Evolutionary conservation across 2,888 invertebrate species (phyloP).

Genomic region (Trypoxylon attenuatum): DNA sequence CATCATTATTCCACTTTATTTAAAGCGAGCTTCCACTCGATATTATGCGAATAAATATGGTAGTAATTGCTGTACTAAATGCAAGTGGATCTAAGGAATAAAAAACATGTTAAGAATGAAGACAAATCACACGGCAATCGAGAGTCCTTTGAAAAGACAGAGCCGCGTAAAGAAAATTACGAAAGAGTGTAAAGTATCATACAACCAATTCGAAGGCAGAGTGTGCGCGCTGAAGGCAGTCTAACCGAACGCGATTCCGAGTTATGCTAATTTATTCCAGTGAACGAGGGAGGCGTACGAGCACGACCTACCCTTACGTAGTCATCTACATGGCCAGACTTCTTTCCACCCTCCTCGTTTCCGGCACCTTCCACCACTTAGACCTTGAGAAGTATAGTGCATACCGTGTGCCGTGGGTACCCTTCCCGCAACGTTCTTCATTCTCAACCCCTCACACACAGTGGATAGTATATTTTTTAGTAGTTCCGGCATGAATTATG

Average conservation of each 20-base stretch:
- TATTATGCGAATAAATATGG: too few species aligned
- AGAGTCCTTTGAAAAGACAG: not conserved
- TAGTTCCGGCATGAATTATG: too few species aligned
- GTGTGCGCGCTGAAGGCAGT: slow-evolving; percentile 27
- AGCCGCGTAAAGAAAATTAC: slow-evolving; percentile 9
- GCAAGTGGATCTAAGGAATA: too few species aligned
- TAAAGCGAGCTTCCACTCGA: too few species aligned
- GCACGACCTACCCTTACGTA: slow-evolving; percentile 44
- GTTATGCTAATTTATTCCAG: slow-evolving; percentile 64
- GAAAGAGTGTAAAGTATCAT: slow-evolving; percentile 19
- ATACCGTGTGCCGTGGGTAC: too few species aligned
- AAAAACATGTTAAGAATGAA: too few species aligned
- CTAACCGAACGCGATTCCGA: slow-evolving; percentile 43
- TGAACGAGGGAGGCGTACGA: slow-evolving; percentile 51
- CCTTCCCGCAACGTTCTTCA: too few species aligned
- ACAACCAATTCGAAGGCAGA: slow-evolving; percentile 18
- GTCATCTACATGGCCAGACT: slow-evolving; percentile 32
- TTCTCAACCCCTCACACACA: too few species aligned
- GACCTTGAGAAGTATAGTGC: too few species aligned
- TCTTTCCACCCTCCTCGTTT: slow-evolving; percentile 36
- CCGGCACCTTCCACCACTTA: slow-evolving; percentile 33
- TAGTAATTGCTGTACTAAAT: too few species aligned
- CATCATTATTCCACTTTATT: too few species aligned
- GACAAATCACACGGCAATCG: not conserved
- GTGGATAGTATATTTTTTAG: too few species aligned